These are phyloP conservation scores for Drosophila silvestris DNA, from an alignment of 2,888 invertebrate species.

Conservation along the genomic window DNA sequence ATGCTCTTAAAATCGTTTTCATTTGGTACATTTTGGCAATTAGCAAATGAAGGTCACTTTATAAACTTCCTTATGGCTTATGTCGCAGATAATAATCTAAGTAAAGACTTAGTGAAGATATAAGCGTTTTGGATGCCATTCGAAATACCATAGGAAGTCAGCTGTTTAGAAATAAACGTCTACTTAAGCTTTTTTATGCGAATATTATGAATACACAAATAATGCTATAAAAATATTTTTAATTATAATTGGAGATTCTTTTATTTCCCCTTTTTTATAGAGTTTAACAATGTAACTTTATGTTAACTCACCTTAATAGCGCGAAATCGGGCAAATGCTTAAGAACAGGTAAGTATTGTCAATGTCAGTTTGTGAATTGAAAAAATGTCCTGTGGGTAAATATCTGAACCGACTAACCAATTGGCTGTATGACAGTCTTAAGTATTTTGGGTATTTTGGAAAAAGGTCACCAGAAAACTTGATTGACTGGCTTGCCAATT, in stretches of 20 bases:
- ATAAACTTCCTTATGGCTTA: constrained; percentile 1
- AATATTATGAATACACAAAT: background rate
- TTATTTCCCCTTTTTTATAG: background rate
- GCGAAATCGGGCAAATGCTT: background rate
- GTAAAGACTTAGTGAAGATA: background rate
- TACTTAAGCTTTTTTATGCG: background rate
- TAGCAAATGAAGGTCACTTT: background rate
- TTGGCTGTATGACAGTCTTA: background rate
- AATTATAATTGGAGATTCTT: background rate
- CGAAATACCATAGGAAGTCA: background rate
- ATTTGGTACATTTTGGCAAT: background rate
- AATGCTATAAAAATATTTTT: background rate
- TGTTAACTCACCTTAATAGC: background rate
- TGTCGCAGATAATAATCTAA: background rate
- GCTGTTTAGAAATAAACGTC: background rate
- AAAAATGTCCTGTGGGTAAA: constrained; percentile 16
- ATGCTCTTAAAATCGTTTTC: background rate
- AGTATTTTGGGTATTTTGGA: background rate
- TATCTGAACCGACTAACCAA: constrained; percentile 1
- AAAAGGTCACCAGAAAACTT: constrained; percentile 52
- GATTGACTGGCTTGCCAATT: constrained; percentile 58
- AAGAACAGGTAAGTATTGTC: background rate
- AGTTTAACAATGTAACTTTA: background rate
- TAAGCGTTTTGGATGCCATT: background rate
- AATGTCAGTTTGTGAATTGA: constrained; percentile 13